phyloP scores from a whole-genome alignment of 2,797 vertebrate species.

The Girardinus metallicus region DNA sequence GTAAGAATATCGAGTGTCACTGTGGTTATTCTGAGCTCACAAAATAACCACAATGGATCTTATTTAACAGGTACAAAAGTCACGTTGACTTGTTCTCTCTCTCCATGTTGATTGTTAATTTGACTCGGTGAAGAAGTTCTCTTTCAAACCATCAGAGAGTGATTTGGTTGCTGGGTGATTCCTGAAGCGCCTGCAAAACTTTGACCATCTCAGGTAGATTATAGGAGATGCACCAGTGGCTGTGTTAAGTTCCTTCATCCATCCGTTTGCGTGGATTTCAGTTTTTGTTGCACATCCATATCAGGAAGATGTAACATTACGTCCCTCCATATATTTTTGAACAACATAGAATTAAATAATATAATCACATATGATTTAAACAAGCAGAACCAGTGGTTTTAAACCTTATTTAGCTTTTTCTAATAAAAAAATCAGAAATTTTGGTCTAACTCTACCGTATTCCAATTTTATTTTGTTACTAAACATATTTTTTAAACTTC shows the following conservation, averaged over 20 bases:
- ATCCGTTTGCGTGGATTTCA: too few relatives aligned
- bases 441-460: too few relatives aligned
- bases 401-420: neutral
- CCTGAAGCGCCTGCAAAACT: slow-evolving; percentile 37
- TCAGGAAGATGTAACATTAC: fast-evolving
- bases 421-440: neutral
- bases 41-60: neutral
- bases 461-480: slow-evolving; percentile 11
- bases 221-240: neutral
- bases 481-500: slow-evolving; percentile 42
- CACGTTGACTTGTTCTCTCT: neutral
- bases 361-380: neutral
- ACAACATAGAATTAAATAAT: neutral
- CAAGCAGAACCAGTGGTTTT: neutral
- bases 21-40: too few relatives aligned
- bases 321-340: neutral
- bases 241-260: neutral
- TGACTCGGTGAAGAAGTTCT: slow-evolving; percentile 1
- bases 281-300: neutral
- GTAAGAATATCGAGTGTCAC: too few relatives aligned
- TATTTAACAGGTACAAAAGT: fast-evolving
- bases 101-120: fast-evolving
- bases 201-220: slow-evolving; percentile 17
- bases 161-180: slow-evolving; percentile 56
- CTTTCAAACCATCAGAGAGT: neutral